Conservation (phyloP, 1,140 invertebrate species). For the Heterodera schachtii region DNA sequence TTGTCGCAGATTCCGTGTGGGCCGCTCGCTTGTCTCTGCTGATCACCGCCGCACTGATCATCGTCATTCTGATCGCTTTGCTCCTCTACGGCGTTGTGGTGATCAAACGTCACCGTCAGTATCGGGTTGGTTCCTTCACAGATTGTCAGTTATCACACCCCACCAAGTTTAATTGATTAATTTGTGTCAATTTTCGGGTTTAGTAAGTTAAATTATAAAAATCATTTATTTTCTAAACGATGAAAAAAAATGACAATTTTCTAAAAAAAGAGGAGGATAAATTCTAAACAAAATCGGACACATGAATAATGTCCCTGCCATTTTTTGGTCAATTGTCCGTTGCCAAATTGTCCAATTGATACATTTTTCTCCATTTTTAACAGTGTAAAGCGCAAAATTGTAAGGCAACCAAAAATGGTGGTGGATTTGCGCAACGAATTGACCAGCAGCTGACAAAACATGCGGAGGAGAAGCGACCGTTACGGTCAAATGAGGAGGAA, state of each 20-base stretch:
- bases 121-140: background rate
- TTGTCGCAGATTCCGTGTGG: background rate
- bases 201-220: background rate
- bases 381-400: too few relatives aligned
- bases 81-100: constrained; percentile 11
- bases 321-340: too few relatives aligned
- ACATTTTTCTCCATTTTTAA: too few relatives aligned
- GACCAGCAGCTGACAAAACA: background rate
- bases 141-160: background rate
- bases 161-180: background rate
- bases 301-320: too few relatives aligned
- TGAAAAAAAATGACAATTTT: too few relatives aligned
- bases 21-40: constrained; percentile 9
- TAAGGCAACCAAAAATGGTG: background rate
- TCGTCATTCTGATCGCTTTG: constrained; percentile 12
- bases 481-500: background rate
- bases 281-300: too few relatives aligned
- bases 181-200: background rate
- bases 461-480: constrained; percentile 2
- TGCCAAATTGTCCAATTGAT: too few relatives aligned
- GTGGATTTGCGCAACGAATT: background rate
- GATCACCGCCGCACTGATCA: constrained; percentile 23
- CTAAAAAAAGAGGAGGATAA: too few relatives aligned
- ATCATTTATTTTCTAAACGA: too few relatives aligned
- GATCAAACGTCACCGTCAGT: background rate